These are phyloP conservation scores for Sinotaia quadrata DNA, from an alignment of 2,888 invertebrate species.

Conservation along the genomic window DNA sequence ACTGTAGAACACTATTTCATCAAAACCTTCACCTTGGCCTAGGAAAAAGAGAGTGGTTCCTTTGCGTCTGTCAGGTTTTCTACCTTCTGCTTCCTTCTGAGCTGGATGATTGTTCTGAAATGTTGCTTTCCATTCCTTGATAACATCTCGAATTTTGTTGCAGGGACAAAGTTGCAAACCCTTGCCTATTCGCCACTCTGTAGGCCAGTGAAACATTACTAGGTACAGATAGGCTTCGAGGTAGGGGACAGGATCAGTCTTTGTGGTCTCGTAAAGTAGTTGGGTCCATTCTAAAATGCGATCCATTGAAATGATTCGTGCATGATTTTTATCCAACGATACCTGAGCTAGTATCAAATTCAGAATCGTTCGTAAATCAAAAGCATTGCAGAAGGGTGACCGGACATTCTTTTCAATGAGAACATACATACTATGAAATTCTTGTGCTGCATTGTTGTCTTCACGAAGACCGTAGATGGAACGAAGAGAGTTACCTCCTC, in stretches of 20 bases:
- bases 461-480: slow-evolving; percentile 31
- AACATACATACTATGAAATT: slow-evolving; percentile 15
- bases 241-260: slow-evolving; percentile 8
- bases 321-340: slow-evolving; percentile 6
- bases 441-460: slow-evolving; percentile 22
- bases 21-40: slow-evolving; percentile 39
- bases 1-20: slow-evolving; percentile 38
- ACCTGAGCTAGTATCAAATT: slow-evolving; percentile 32
- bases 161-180: slow-evolving; percentile 24
- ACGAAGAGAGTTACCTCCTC: slow-evolving; percentile 36
- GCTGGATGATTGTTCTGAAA: slow-evolving; percentile 44
- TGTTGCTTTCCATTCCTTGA: slow-evolving; percentile 41
- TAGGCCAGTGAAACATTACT: slow-evolving; percentile 42
- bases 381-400: slow-evolving; percentile 34
- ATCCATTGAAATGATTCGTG: slow-evolving; percentile 1
- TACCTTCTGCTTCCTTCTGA: slow-evolving; percentile 40
- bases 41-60: slow-evolving; percentile 50
- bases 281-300: slow-evolving; percentile 37
- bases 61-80: slow-evolving; percentile 35
- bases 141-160: slow-evolving; percentile 33
- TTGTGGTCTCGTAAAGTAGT: slow-evolving; percentile 31
- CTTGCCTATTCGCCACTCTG: slow-evolving; percentile 26
- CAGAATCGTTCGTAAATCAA: slow-evolving; percentile 37
- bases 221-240: slow-evolving; percentile 39
- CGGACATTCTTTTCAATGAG: slow-evolving; percentile 35